Base-by-base conservation (phyloP, 2,113 vertebrate species). In the Fulica atra region DNA sequence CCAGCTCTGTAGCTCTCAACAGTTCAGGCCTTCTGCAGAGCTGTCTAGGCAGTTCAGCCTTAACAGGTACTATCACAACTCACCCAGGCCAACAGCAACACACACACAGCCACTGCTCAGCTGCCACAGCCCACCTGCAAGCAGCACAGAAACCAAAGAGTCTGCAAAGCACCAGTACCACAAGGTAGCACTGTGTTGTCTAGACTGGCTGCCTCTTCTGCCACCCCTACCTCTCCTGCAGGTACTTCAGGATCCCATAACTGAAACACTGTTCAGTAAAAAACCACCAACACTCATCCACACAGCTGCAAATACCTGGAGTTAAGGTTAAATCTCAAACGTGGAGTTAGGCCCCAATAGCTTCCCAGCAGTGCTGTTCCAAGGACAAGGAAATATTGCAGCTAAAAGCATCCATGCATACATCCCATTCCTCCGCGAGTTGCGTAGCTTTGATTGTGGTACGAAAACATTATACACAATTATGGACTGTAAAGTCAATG, bases 221-320 rank as follows among this genome's bases (percentile, higher is more conserved):
- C 48, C 42, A 15, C 4, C 12, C 15, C 57, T 38, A 10, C 8
- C 13, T n/a, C 33, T 87, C 61, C 31, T 5, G 12, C 7, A 24
- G 17, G 20, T 14, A 19, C 26, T 66, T 65, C 54, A 68, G 9
- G 26, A 21, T 48, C 40, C 69, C 53, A 8, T n/a, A 26, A 4
- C 12, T 20, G 59, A 77, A 56, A 68, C 15, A 4, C 28, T 54
- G 11, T 17, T 70, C 24, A 7, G 57, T 31, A 35, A 60, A 91
- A 26, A 15, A 46, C 9, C 19, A 33, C 2, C 51, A 18, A 48
- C 48, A 48, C 21, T 13, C 11, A 14, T 18, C 3, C 2, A 23
- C 1, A 0, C 46, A 36, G 7, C 2, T 9, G 16, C 46, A 66
- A 70, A 70, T 9, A 44, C 3, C 23, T 6, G 25, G 10, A 64